These are phyloP conservation scores for Podabrus alpinus DNA, from an alignment of 2,888 invertebrate genomes.

Conservation along the genomic window DNA sequence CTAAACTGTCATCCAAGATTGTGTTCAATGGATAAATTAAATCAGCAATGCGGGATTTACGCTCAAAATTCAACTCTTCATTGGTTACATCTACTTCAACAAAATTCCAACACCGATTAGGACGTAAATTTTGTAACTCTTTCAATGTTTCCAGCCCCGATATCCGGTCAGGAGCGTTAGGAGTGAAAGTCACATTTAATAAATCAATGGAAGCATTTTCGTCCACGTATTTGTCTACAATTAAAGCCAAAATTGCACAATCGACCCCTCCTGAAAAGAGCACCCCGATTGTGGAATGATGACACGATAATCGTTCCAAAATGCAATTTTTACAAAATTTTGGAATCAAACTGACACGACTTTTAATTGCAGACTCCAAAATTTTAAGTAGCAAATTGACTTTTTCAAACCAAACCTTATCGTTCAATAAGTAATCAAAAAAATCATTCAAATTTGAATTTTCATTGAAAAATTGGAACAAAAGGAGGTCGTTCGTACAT, in stretches of 20 bases:
- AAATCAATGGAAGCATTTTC: slow-evolving; percentile 79
- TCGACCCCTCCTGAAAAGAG: slow-evolving; percentile 97
- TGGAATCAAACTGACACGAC: slow-evolving; percentile 65
- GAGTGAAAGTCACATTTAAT: slow-evolving; percentile 90
- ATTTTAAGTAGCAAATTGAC: slow-evolving; percentile 58
- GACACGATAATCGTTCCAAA: slow-evolving; percentile 44
- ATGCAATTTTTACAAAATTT: slow-evolving; percentile 66
- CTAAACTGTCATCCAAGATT: slow-evolving; percentile 94
- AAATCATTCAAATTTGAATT: slow-evolving; percentile 46
- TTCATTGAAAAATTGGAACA: slow-evolving; percentile 38
- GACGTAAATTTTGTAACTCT: slow-evolving; percentile 72
- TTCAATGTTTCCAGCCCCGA: slow-evolving; percentile 73
- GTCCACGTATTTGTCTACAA: slow-evolving; percentile 74
- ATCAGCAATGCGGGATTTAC: slow-evolving; percentile 67
- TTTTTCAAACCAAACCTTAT: slow-evolving; percentile 47
- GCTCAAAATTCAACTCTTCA: slow-evolving; percentile 64
- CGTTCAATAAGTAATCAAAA: slow-evolving; percentile 47
- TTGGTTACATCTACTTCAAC: slow-evolving; percentile 76
- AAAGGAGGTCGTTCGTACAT: slow-evolving; percentile 28
- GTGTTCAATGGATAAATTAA: slow-evolving; percentile 85
- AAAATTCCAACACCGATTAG: slow-evolving; percentile 80
- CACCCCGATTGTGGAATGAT: slow-evolving; percentile 60
- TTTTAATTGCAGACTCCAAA: slow-evolving; percentile 63
- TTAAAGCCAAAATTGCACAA: slow-evolving; percentile 84
- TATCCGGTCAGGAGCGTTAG: slow-evolving; percentile 77